Evolutionary conservation across 1,140 invertebrate genomes (phyloP), one percentile per base, ranked within the genome.

Genomic region (Halesus radiatus): DNA sequence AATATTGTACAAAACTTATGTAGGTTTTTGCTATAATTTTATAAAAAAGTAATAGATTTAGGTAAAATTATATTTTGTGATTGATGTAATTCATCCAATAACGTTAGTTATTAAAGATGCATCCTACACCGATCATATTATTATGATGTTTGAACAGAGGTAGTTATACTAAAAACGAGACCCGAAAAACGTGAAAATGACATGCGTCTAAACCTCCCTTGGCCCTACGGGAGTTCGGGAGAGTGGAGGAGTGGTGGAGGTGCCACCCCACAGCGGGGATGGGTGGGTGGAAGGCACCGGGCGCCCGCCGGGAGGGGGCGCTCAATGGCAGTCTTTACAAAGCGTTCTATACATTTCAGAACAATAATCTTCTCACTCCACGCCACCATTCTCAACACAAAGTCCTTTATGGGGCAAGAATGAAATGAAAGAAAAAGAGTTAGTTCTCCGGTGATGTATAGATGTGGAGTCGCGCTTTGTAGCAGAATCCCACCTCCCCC

Each of bases 341-440:
- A 84, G 82, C 82, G 80, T 84, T 84, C 82, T 84, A 84, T 84
- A 84, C 82, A 84, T 84, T 84, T 81, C 80, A 84, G 82, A 84
- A 84, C 82, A 84, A 84, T 84, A 84, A 84, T 84, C 82, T 81
- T 80, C 82, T 84, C 82, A 83, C 80, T 83, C 82, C 82, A 83
- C 80, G 74, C 74, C 80, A 56, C 80, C 78, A 77, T 83, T 83
- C 82, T 83, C 82, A 73, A 83, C 82, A 83, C 82, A 83, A 83
- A 80, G 82, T 81, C 80, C 82, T 84, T 84, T 84, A 84, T 84
- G 80, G 82, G 78, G 78, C 82, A 81, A 84, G 82, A 84, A 81
- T 84, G 82, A 81, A 84, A 84, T 80, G 82, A 84, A 84, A 84
- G 82, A 84, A 84, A 84, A 84, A 84, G 82, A 84, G 82, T 84